These are phyloP conservation scores for Leucosticte australis DNA, from an alignment of 2,113 vertebrate genomes.

Conservation along the genomic window DNA sequence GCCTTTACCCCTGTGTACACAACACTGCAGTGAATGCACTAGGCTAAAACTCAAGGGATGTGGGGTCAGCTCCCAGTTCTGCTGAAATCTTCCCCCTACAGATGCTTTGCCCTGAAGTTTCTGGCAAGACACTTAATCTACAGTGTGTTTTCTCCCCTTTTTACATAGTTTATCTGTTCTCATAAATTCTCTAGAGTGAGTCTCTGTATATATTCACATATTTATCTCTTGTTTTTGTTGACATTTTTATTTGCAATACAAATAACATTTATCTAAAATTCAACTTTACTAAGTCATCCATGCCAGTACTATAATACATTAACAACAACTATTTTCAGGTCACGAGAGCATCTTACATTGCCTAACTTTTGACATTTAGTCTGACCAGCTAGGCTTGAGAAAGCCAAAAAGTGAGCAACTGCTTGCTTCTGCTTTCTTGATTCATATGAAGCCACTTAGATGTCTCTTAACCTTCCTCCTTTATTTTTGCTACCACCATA, in stretches of 20 bases:
- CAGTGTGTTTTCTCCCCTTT: background rate
- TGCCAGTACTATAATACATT: background rate
- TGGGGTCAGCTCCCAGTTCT: background rate
- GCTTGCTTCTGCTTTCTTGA: background rate
- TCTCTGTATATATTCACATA: background rate
- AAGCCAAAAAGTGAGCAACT: background rate
- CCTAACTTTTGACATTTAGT: background rate
- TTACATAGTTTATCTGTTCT: background rate
- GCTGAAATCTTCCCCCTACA: background rate
- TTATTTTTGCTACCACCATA: background rate
- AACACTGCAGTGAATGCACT: background rate
- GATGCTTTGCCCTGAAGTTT: background rate
- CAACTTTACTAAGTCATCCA: background rate
- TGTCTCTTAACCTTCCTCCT: background rate
- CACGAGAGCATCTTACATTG: background rate
- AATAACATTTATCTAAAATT: conserved; percentile 5
- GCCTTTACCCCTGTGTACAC: background rate
- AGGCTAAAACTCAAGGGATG: background rate
- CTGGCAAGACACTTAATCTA: background rate
- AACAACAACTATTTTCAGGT: background rate
- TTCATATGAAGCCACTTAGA: background rate
- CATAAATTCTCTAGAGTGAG: background rate
- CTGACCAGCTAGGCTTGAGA: background rate
- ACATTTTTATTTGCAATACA: background rate
- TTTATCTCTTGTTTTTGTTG: background rate